Base-by-base conservation (phyloP, 2,888 invertebrate species). In the Glaucopsyche alexis region DNA sequence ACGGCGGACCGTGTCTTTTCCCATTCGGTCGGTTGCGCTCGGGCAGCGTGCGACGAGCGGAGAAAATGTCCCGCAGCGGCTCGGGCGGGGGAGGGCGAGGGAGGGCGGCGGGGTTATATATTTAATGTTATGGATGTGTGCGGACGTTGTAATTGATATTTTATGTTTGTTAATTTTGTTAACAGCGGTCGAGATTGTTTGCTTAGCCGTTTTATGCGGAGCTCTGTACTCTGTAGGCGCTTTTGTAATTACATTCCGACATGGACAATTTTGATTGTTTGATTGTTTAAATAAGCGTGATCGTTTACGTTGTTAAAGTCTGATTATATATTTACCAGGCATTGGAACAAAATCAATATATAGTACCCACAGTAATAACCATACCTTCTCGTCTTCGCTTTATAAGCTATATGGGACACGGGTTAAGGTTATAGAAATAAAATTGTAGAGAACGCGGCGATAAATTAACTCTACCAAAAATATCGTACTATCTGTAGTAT, bases 1-100 rank as follows among this genome's bases (percentile, higher is more conserved):
- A 13, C 71, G 47, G 71, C 72, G 72, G 29, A 73, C 74, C 78
- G 80, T 89, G 88, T 90, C 89, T 91, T 90, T 89, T 90, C 87
- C 85, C 89, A 79, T 85, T 86, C 87, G 92, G 88, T 91, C 88
- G 87, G 91, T 81, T 91, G 88, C 92, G 87, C 90, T 85, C 87
- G 90, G 87, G 83, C 87, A 78, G 84, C 78, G 89, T 85, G 88
- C 84, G 90, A 90, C 87, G 85, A 87, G 85, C 81, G 84, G 83
- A 83, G 84, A 83, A 85, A 87, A 84, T 86, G 85, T 85, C 83
- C 74, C 77, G 76, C 75, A 74, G 74, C 73, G 75, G 66, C 72
- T 29, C 72, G 40, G 72, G 73, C 72, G 76, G 67, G n/a, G 13
- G 11, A 19, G n/a, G 77, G 73, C 50, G 72, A n/a, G n/a, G n/a